Conservation (phyloP, 1,140 invertebrate genomes). For the Orchesella cincta region DNA sequence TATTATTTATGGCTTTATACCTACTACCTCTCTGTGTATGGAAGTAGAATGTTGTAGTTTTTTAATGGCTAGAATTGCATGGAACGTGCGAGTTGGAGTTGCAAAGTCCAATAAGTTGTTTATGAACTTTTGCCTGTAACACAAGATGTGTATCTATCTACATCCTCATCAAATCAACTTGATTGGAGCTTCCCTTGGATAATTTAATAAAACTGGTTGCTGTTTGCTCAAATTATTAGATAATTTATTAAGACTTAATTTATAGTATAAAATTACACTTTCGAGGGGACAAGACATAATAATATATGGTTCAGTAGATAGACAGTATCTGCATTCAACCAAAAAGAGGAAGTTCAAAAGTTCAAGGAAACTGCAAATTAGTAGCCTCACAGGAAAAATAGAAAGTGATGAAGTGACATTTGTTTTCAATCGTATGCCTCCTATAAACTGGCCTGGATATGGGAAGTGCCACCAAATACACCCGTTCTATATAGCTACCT, state of each 20-base stretch:
- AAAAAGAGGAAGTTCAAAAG: not conserved
- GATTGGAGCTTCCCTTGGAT: conserved; percentile 4
- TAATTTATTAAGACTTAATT: conserved; percentile 5
- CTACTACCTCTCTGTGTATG: too few species aligned
- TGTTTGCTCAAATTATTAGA: conserved; percentile 12
- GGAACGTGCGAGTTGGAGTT: conserved; percentile 1
- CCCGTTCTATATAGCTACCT: not conserved
- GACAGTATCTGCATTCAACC: not conserved
- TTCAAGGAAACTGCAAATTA: not conserved
- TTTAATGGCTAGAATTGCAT: too few species aligned
- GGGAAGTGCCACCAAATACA: too few species aligned
- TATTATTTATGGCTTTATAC: too few species aligned
- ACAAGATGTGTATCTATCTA: not conserved
- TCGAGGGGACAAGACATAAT: not conserved
- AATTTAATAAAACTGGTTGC: conserved; percentile 19
- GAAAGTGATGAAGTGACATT: not conserved
- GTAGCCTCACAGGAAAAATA: not conserved
- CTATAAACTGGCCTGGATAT: too few species aligned
- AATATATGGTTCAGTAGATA: not conserved
- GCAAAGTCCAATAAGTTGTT: not conserved
- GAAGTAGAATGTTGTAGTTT: too few species aligned
- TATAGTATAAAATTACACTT: not conserved
- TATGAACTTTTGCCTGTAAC: not conserved
- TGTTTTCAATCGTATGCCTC: too few species aligned
- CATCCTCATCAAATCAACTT: conserved; percentile 27